Evolutionary conservation across 2,113 vertebrate species (phyloP).

Genomic region (Syngnathoides biaculeatus): DNA sequence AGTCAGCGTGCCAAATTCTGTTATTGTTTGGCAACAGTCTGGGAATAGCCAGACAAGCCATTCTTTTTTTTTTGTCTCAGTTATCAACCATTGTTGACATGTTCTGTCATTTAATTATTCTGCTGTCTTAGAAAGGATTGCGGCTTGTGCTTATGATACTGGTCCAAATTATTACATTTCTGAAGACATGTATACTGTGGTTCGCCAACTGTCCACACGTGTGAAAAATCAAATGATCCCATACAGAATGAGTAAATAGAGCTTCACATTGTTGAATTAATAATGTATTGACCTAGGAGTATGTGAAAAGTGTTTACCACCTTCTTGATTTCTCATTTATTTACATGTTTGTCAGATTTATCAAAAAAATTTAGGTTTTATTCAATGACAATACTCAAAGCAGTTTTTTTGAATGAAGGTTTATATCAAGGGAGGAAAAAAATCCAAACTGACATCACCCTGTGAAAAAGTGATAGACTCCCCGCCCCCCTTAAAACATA

Average conservation of each 20-base stretch:
- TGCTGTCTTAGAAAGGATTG: not conserved
- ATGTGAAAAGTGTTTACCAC: no score
- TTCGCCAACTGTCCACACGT: slow-evolving; percentile 3
- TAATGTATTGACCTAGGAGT: no score
- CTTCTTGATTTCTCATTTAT: no score
- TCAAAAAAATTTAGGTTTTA: no score
- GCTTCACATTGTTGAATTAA: not conserved
- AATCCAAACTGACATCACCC: no score
- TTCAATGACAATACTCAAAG: no score
- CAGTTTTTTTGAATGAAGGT: no score
- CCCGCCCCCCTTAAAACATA: no score
- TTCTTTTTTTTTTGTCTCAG: slow-evolving; percentile 15
- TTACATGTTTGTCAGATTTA: no score
- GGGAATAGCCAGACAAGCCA: slow-evolving; percentile 30
- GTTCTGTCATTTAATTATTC: slow-evolving; percentile 9
- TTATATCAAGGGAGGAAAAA: no score
- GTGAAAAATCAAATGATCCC: not conserved
- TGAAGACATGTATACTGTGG: not conserved
- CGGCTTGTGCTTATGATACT: slow-evolving; percentile 8
- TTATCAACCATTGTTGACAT: slow-evolving; percentile 23
- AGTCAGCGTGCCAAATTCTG: slow-evolving; percentile 32
- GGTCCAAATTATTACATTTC: not conserved
- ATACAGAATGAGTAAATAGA: not conserved
- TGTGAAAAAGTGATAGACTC: no score
- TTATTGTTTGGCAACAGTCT: slow-evolving; percentile 34